Evolutionary conservation across 2,888 invertebrate genomes (phyloP).

Genomic region (Drosophila siamana): DNA sequence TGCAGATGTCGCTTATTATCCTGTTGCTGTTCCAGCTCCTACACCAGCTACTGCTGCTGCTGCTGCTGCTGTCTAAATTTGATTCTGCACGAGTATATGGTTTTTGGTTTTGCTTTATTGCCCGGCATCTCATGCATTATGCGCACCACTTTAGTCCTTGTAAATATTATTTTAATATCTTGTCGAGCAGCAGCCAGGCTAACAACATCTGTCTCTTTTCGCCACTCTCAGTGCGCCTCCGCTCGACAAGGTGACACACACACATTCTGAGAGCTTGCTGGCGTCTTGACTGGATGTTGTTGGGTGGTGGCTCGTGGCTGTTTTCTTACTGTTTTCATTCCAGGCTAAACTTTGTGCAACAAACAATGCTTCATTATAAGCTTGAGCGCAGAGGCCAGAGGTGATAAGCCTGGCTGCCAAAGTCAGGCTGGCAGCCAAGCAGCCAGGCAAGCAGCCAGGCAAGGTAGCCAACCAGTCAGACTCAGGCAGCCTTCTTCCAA

Average conservation of each 20-base stretch:
- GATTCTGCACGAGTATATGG: slow-evolving; percentile 4
- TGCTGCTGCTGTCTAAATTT: slow-evolving; percentile 1
- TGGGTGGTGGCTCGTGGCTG: slow-evolving; percentile 49
- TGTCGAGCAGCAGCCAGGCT: slow-evolving; percentile 41
- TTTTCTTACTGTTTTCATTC: slow-evolving; percentile 62
- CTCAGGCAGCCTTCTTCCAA: slow-evolving; percentile 35
- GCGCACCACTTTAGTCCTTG: slow-evolving; percentile 63
- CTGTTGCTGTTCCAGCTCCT: slow-evolving; percentile 2
- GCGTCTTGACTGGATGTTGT: slow-evolving; percentile 22
- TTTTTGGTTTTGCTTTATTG: slow-evolving; percentile 26
- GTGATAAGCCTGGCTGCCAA: slow-evolving; percentile 78
- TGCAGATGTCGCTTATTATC: slow-evolving; percentile 44
- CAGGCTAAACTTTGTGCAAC: slow-evolving; percentile 73
- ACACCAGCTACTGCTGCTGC: background rate
- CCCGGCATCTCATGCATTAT: slow-evolving; percentile 58
- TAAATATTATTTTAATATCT: slow-evolving; percentile 81
- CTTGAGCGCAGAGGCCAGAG: slow-evolving; percentile 67
- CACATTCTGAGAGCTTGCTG: slow-evolving; percentile 22
- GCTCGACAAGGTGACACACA: slow-evolving; percentile 26
- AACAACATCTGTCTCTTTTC: too few species aligned
- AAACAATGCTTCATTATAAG: slow-evolving; percentile 81
- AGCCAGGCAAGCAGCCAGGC: slow-evolving; percentile 18
- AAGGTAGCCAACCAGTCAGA: slow-evolving; percentile 28
- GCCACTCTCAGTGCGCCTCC: background rate
- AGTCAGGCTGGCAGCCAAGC: slow-evolving; percentile 41